Base-by-base conservation (phyloP, 2,797 vertebrate species). In the Smutsia temminckii region DNA sequence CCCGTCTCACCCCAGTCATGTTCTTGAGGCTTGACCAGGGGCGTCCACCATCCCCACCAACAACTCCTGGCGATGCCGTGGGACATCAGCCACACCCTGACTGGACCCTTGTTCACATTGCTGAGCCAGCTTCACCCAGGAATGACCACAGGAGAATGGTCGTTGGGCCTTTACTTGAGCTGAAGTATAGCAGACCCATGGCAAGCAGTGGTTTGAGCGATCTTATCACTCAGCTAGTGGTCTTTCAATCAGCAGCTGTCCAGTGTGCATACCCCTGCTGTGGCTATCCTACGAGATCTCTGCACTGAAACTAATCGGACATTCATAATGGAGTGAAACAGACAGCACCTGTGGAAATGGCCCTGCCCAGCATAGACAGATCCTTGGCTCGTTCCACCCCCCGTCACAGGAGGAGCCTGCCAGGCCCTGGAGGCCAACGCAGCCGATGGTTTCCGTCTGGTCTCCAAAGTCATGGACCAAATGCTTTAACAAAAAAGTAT, bases 21-120 rank as follows among this genome's bases (percentile, higher is more conserved):
- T 46, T 46, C 20, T 75, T 88, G 2, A n/a, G 13, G 18, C 25
- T n/a, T 16, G 20, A n/a, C 5, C 14, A 23, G 16, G 6, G 6
- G 1, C 8, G 21, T 18, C 18, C 10, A 12, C 78, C 14, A 53
- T 77, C 86, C 34, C 59, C 46, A 75, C 21, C 77, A 14, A 14
- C 23, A 79, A 3, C 9, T 61, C 8, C 3, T 69, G 11, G 0
- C 14, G 10, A 1, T 32, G 18, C 4, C 25, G 25, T 4, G 6
- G 12, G 37, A 32, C 34, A 8, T 32, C 3, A 25, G 5, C 37
- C 53, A 49, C 3, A 2, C 1, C 23, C 3, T 57, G 6, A n/a
- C 7, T 23, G 13, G 17, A 53, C 5, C 10, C 32, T 34, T 25
- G n/a, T 29, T 1, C 17, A 46, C 1, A 10, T 16, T 23, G 9